Conservation (phyloP, 92 coral and sea anemone species). For the Diadumene lineata region DNA sequence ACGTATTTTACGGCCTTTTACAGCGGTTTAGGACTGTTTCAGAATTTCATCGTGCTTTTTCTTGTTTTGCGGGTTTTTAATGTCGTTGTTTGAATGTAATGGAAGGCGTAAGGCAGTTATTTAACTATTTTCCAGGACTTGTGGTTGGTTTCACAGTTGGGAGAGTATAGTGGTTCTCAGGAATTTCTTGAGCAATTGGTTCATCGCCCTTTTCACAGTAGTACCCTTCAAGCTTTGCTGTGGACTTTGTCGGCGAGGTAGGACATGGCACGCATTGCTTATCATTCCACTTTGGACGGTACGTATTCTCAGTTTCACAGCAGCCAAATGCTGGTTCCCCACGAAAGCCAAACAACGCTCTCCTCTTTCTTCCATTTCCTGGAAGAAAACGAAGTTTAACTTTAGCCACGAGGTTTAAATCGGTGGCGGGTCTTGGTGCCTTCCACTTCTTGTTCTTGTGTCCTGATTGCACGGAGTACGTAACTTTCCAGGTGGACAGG, state of each 20-base stretch:
- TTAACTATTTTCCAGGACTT: background rate
- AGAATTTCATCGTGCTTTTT: too few relatives aligned
- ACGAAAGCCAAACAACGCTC: background rate
- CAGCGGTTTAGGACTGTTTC: too few relatives aligned
- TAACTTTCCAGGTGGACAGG: conserved; percentile 49
- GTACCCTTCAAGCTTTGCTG: conserved; percentile 29
- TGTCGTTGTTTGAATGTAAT: too few relatives aligned
- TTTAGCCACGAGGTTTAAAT: conserved; percentile 31
- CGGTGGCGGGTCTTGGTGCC: conserved; percentile 56
- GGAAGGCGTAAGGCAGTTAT: too few relatives aligned
- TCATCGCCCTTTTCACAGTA: conserved; percentile 24
- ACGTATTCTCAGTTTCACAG: conserved; percentile 27
- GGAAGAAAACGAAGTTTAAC: conserved; percentile 47
- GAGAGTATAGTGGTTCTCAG: background rate
- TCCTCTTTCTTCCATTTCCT: conserved; percentile 10
- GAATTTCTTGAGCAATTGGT: background rate
- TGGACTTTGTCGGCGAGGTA: conserved; percentile 12
- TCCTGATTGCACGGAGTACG: conserved; percentile 30
- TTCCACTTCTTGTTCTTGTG: conserved; percentile 24
- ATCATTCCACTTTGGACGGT: conserved; percentile 26
- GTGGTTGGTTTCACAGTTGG: background rate
- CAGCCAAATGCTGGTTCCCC: conserved; percentile 32
- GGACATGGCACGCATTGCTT: conserved; percentile 27
- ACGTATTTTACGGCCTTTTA: too few relatives aligned
- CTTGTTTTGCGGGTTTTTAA: too few relatives aligned